Conservation (phyloP, 2,888 invertebrate species). For the Anthrax anthrax region DNA sequence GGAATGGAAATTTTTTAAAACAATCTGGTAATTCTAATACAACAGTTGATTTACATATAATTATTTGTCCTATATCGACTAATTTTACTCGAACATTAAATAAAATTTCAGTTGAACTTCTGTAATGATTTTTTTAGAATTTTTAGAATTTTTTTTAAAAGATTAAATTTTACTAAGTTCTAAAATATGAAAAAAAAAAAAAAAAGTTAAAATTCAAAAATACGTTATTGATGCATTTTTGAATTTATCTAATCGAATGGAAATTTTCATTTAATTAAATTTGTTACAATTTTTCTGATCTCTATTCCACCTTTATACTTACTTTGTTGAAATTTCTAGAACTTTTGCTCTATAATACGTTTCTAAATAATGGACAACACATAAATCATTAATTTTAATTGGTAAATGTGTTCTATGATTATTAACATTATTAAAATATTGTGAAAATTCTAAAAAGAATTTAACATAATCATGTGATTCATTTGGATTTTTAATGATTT, state of each 20-base stretch:
- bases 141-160: too few relatives aligned
- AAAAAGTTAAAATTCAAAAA: too few relatives aligned
- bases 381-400: slow-evolving; percentile 41
- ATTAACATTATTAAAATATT: slow-evolving; percentile 16
- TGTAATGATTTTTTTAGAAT: too few relatives aligned
- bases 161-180: too few relatives aligned
- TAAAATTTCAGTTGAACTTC: too few relatives aligned
- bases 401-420: slow-evolving; percentile 21
- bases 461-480: slow-evolving; percentile 17
- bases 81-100: slow-evolving; percentile 33
- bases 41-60: slow-evolving; percentile 31
- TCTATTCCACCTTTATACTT: slow-evolving; percentile 14
- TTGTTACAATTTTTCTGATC: too few relatives aligned
- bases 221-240: too few relatives aligned
- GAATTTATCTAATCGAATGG: too few relatives aligned
- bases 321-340: slow-evolving; percentile 25
- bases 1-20: slow-evolving; percentile 35
- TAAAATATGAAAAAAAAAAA: too few relatives aligned
- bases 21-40: slow-evolving; percentile 40
- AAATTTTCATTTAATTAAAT: too few relatives aligned
- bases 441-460: slow-evolving; percentile 19
- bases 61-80: slow-evolving; percentile 44
- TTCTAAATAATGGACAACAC: slow-evolving; percentile 38
- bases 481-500: slow-evolving; percentile 13
- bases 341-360: slow-evolving; percentile 44